Evolutionary conservation across 2,888 invertebrate species (phyloP), one percentile per base, ranked within the genome.

Genomic region (Agonopterix subpropinquella): DNA sequence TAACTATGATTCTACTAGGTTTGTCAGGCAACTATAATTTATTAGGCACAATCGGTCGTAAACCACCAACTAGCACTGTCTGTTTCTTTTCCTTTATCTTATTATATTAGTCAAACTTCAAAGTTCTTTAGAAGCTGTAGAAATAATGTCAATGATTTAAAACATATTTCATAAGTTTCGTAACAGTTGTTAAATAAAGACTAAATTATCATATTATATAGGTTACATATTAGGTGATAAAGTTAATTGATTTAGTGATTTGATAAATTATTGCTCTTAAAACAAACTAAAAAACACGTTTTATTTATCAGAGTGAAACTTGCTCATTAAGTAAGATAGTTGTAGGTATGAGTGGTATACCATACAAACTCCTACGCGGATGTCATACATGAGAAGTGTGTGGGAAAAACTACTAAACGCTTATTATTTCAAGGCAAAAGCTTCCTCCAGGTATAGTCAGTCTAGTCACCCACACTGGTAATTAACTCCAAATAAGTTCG

Each of bases 381-480:
- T 41, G 7, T 68, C 65, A 60, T 58, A 5, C 1, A 56, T 62
- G 54, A 43, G 65, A 56, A 44, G 51, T 69, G 80, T 70, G 81
- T 80, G 77, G 81, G 82, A 73, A 68, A 63, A 66, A 56, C 58
- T 61, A 57, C 60, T 60, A 62, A 64, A 64, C 59, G 65, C 61
- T 61, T 58, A 68, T 69, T 68, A 69, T 66, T 62, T 62, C 61
- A 75, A 70, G 70, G 28, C 28, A 7, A 28, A 28, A 28, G 49
- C 50, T 51, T 57, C 54, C 61, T 61, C 75, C 72, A 53, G 64
- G 68, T 70, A 73, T 69, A 75, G 77, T 53, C 50, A 53, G 53
- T 54, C 51, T 68, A 49, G 57, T 61, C 70, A 69, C 83, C 83
- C 73, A 83, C 83, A 67, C 67, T 53, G 36, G 53, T 64, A 73